These are phyloP conservation scores for Heliornis fulica DNA, from an alignment of 2,113 vertebrate species.

Conservation along the genomic window DNA sequence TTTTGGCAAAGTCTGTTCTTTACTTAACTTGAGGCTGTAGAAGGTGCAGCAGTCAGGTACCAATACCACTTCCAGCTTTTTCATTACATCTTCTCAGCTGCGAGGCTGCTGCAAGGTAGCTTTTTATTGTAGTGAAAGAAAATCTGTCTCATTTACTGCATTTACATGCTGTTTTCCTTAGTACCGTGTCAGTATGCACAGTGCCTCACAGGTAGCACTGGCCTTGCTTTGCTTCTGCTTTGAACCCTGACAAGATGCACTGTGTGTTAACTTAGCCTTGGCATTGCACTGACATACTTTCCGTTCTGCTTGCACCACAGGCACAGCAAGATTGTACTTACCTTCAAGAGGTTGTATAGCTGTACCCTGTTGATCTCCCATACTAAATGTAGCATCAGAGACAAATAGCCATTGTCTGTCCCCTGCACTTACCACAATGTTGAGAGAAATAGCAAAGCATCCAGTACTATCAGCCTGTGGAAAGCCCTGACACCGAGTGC, in stretches of 20 bases:
- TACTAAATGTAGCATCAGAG: slow-evolving; percentile 45
- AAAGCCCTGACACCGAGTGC: slow-evolving; percentile 60
- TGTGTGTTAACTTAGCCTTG: background rate
- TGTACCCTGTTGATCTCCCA: background rate
- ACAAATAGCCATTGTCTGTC: slow-evolving; percentile 31
- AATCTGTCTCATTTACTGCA: background rate
- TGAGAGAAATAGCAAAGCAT: slow-evolving; percentile 14
- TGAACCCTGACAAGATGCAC: background rate
- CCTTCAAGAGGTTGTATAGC: background rate
- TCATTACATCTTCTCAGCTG: background rate
- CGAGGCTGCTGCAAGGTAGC: background rate
- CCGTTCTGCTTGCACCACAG: background rate
- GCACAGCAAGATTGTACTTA: background rate
- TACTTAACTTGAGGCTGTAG: background rate
- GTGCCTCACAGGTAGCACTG: background rate
- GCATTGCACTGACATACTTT: background rate
- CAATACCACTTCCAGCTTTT: background rate
- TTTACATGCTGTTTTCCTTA: background rate
- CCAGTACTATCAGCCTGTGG: slow-evolving; percentile 43
- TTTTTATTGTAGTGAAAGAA: background rate
- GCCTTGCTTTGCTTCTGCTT: background rate
- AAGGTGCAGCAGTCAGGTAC: background rate
- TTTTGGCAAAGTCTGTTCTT: background rate
- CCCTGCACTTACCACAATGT: background rate
- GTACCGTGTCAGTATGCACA: background rate